Evolutionary conservation across 2,888 invertebrate genomes (phyloP), one percentile per base, ranked within the genome.

Genomic region (Cataglyphis cursor): DNA sequence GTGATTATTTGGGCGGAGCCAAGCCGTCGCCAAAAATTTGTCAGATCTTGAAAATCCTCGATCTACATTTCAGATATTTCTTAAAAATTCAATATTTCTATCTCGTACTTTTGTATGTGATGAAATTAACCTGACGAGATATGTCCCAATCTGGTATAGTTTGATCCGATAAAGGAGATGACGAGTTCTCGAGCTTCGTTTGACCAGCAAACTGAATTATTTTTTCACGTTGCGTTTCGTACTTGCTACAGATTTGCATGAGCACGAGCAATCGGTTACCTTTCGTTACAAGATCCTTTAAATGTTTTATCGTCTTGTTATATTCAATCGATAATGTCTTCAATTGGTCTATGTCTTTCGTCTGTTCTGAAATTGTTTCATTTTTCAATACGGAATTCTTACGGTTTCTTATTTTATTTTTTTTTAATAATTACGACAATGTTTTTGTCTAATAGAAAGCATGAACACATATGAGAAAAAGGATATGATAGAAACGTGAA

Each of bases 221-320:
- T 82, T 91, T 91, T 31, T 94, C 93, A 38, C 91, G 85, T 24
- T 90, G 83, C 0, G 89, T 92, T 83, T 94, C 93, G 41, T 92
- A 94, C 65, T 93, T 94, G 51, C 88, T 81, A 82, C 93, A 94
- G 35, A 90, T 90, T 44, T 91, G 82, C 21, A 91, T 41, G 0
- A 93, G 66, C 24, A 44, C 84, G 8, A 93, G 85, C 24, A 94
- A 78, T 44, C 76, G 89, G 73, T 92, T 85, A 10, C 90, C 90
- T 61, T 93, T 94, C 15, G 59, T 66, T 8, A 83, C 48, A 28
- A 92, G 81, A 3, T 18, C 3, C 38, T 85, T 75, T 38, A 94
- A 90, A 66, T 88, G 81, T 51, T 87, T 86, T 8, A 82, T 72
- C 0, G 90, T 90, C 18, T 31, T 44, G 57, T 92, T 91, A 72